These are phyloP conservation scores for Dolichallabes microphthalmus DNA, from an alignment of 2,113 vertebrate species.

Conservation along the genomic window DNA sequence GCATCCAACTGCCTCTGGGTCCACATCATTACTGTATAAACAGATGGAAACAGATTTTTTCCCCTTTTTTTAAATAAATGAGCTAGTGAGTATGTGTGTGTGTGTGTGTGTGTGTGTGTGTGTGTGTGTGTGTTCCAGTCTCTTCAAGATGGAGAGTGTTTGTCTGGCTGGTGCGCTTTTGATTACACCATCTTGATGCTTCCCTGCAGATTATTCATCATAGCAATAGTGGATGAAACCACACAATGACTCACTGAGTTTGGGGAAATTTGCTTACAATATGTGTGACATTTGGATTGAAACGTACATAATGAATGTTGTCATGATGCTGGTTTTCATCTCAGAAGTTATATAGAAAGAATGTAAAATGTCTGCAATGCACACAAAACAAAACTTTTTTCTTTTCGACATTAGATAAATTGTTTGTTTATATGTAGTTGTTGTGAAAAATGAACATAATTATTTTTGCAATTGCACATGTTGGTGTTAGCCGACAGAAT, in stretches of 20 bases:
- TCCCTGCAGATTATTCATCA: constrained; percentile 1
- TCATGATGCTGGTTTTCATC: background rate
- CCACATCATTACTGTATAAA: background rate
- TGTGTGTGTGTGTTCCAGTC: constrained; percentile 14
- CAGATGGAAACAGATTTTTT: constrained; percentile 15
- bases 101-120: too few species aligned
- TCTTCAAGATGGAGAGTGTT: constrained; percentile 10
- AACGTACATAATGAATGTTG: background rate
- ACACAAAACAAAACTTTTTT: background rate
- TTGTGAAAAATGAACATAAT: background rate
- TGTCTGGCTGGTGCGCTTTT: constrained; percentile 18
- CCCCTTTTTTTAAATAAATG: constrained; percentile 1
- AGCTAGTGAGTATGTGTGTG: background rate
- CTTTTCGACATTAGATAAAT: background rate
- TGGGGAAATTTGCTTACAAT: constrained; percentile 10
- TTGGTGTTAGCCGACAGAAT: background rate
- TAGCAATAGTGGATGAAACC: constrained; percentile 4
- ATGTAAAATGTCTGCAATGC: background rate
- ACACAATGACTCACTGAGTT: constrained; percentile 3
- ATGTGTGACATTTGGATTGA: background rate
- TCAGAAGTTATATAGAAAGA: background rate
- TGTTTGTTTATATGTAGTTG: background rate
- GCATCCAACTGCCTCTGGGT: background rate
- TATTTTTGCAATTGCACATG: background rate
- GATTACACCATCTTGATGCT: constrained; percentile 23